Evolutionary conservation across 92 coral and sea anemone species (phyloP).

Genomic region (Epizoanthus illoricatus): DNA sequence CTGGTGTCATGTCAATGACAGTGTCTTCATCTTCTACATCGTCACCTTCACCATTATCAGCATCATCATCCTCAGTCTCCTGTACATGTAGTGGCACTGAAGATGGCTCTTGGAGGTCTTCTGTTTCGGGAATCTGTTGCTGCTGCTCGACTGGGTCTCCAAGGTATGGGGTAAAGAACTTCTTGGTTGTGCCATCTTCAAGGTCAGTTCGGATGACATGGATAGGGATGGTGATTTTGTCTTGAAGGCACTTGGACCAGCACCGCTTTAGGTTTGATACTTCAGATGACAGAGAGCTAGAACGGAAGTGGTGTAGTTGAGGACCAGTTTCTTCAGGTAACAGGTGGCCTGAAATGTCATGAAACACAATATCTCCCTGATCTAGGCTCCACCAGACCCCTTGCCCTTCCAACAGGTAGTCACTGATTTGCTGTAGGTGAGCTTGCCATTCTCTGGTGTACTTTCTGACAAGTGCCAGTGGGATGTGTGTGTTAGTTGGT

Average conservation of each 20-base stretch:
- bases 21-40: conserved; percentile 18
- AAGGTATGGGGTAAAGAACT: conserved; percentile 19
- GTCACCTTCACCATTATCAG: background rate
- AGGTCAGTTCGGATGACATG: conserved; percentile 32
- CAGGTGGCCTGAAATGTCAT: conserved; percentile 28
- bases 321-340: conserved; percentile 16
- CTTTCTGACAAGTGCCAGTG: conserved; percentile 21
- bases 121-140: background rate
- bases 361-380: conserved; percentile 11
- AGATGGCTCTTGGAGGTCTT: conserved; percentile 3
- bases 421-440: conserved; percentile 42
- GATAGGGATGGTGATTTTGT: conserved; percentile 19
- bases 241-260: conserved; percentile 28
- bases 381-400: conserved; percentile 43
- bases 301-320: conserved; percentile 30
- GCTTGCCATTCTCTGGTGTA: conserved; percentile 44
- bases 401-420: conserved; percentile 37
- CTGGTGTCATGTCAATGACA: conserved; percentile 33
- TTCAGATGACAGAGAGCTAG: conserved; percentile 31
- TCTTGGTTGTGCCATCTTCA: conserved; percentile 31
- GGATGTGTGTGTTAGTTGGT: conserved; percentile 30
- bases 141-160: conserved; percentile 20
- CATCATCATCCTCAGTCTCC: conserved; percentile 9
- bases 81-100: conserved; percentile 9
- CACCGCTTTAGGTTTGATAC: conserved; percentile 14